Evolutionary conservation across 1,140 invertebrate genomes (phyloP).

Genomic region (Lamellibrachia luymesi): DNA sequence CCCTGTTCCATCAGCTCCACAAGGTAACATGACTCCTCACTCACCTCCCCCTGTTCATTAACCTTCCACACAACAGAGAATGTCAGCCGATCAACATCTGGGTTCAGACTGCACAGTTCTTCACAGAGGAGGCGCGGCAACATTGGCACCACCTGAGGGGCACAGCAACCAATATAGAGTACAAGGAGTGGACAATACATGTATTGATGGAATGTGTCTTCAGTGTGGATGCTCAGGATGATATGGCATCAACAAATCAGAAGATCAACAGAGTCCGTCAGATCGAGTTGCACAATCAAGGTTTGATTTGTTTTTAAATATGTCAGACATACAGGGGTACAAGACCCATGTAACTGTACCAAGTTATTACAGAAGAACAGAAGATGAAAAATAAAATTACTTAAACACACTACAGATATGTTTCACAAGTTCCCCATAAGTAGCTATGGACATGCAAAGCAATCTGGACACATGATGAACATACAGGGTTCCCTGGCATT

Average conservation of each 20-base stretch:
- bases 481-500: too few species aligned
- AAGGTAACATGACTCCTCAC: neutral
- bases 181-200: conserved; percentile 54
- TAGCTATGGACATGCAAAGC: too few species aligned
- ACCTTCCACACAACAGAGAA: conserved; percentile 64
- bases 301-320: too few species aligned
- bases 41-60: conserved; percentile 61
- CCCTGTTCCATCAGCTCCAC: conserved; percentile 46
- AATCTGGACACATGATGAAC: too few species aligned
- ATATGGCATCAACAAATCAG: neutral
- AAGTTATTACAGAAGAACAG: too few species aligned
- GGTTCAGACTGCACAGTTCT: conserved; percentile 59
- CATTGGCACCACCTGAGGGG: conserved; percentile 46
- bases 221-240: neutral
- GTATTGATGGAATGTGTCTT: conserved; percentile 41
- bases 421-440: neutral
- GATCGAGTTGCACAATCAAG: too few species aligned
- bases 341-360: too few species aligned
- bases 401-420: too few species aligned
- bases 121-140: conserved; percentile 59
- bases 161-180: neutral
- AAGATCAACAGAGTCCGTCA: neutral
- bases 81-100: conserved; percentile 57
- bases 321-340: too few species aligned
- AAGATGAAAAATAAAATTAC: too few species aligned